A percentile compares a stretch with the other conserved stretches of the same genome.
Evolutionary conservation across 1,140 invertebrate species (phyloP).

Genomic region (Armadillidium nasatum): DNA sequence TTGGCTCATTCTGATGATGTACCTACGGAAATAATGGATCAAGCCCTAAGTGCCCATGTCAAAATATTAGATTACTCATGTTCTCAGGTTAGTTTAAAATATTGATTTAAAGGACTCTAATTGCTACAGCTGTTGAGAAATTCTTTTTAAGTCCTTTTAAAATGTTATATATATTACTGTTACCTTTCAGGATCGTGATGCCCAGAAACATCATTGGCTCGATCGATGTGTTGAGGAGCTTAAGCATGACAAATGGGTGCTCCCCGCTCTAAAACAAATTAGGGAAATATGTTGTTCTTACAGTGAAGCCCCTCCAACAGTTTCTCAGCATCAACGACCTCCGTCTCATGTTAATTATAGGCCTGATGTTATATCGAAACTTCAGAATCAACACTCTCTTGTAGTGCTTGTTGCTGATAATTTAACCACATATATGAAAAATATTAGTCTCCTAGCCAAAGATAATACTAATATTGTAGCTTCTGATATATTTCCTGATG

Average conservation of each 20-base stretch:
- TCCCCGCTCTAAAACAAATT: constrained; percentile 92
- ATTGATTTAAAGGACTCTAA: too few species aligned
- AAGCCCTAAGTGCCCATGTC: constrained; percentile 87
- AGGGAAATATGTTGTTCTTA: constrained; percentile 92
- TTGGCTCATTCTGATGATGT: constrained; percentile 93
- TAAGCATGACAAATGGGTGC: constrained; percentile 82
- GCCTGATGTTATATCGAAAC: constrained; percentile 78
- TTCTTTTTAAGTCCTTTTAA: too few species aligned
- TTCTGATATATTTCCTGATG: constrained; percentile 75
- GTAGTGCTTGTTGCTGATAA: constrained; percentile 91
- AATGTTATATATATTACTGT: not conserved
- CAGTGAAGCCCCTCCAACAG: constrained; percentile 68
- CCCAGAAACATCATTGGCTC: constrained; percentile 92
- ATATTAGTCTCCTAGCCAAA: constrained; percentile 67
- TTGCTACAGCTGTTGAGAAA: too few species aligned
- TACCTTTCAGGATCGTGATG: constrained; percentile 74
- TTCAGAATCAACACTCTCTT: constrained; percentile 86
- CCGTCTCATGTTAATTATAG: constrained; percentile 50
- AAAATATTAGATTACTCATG: constrained; percentile 98
- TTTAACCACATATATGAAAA: constrained; percentile 86
- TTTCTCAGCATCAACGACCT: constrained; percentile 53
- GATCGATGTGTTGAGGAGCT: constrained; percentile 93
- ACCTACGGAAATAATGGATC: constrained; percentile 95
- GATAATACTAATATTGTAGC: constrained; percentile 71
- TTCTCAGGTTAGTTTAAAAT: constrained; percentile 59